These are phyloP conservation scores for Eulacestoma nigropectus DNA, from an alignment of 2,113 vertebrate genomes.

Conservation along the genomic window DNA sequence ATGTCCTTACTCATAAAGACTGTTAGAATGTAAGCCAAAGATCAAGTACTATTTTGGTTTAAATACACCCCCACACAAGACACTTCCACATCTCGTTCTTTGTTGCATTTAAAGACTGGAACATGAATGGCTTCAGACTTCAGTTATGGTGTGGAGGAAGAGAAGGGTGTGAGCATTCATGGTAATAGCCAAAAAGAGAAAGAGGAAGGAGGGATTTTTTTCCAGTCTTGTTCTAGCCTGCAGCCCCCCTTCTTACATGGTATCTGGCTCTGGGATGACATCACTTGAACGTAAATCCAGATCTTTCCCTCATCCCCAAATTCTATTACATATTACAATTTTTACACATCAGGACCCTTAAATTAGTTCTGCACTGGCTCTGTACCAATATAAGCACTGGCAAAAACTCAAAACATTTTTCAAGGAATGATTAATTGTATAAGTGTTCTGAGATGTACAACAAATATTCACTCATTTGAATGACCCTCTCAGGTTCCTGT, in stretches of 20 bases:
- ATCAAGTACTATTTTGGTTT: neutral
- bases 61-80: neutral
- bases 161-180: neutral
- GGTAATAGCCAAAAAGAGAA: neutral
- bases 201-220: neutral
- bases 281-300: neutral
- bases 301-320: neutral
- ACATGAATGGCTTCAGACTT: neutral
- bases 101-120: neutral
- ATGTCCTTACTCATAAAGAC: neutral
- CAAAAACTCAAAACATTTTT: neutral
- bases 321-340: neutral
- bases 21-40: neutral
- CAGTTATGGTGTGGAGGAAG: neutral
- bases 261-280: neutral
- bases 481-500: neutral
- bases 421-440: neutral
- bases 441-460: neutral
- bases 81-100: neutral
- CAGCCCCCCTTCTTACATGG: neutral
- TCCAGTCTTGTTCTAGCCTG: neutral
- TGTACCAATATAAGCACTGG: conserved; percentile 1
- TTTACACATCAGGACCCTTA: neutral
- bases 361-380: conserved; percentile 6
- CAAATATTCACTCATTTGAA: neutral